Conservation (phyloP, 2,113 vertebrate species). For the Vidua chalybeata region DNA sequence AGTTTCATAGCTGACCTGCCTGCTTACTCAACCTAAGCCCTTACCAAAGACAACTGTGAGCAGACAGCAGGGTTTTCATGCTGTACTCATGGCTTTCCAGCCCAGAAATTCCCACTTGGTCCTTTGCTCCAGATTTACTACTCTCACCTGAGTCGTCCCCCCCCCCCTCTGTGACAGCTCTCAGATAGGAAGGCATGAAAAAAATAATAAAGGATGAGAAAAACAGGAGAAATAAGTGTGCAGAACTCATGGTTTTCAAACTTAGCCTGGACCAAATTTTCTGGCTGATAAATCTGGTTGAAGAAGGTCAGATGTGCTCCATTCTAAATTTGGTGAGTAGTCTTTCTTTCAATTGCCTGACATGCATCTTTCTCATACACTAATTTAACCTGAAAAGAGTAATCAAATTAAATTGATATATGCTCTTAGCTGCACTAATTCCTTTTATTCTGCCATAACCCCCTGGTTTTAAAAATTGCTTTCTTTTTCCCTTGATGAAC, state of each 20-base stretch:
- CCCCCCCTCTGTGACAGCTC: background rate
- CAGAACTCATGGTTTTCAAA: background rate
- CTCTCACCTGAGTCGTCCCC: background rate
- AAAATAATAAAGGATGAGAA: background rate
- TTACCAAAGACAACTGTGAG: background rate
- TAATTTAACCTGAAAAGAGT: background rate
- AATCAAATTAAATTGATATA: background rate
- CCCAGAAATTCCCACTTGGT: background rate
- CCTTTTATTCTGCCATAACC: background rate
- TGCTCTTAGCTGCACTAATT: background rate
- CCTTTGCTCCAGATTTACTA: background rate
- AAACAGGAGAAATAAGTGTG: background rate
- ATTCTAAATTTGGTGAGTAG: background rate
- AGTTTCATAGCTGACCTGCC: background rate
- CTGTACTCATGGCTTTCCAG: background rate
- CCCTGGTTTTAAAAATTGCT: fast-evolving
- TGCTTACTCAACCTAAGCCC: background rate
- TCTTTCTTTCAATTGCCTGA: background rate
- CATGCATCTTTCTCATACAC: background rate
- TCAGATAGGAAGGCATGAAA: background rate
- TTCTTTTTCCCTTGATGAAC: background rate
- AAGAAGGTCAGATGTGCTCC: background rate
- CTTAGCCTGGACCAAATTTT: background rate
- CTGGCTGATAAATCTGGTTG: background rate
- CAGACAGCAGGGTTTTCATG: background rate